Evolutionary conservation across 2,888 invertebrate species (phyloP).

Genomic region (Agrilus cyanescens): DNA sequence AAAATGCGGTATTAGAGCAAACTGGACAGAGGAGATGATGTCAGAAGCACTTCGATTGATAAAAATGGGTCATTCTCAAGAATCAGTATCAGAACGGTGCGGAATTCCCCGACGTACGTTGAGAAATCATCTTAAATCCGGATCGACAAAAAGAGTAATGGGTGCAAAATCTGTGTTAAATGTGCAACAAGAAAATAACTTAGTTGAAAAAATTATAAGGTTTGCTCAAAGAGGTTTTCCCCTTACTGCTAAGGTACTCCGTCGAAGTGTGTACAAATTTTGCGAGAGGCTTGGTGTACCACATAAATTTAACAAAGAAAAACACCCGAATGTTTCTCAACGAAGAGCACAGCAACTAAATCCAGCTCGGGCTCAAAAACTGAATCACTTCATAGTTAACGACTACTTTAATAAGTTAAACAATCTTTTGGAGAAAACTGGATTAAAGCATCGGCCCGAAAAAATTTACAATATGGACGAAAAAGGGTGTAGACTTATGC

Average conservation of each 20-base stretch:
- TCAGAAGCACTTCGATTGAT: neutral
- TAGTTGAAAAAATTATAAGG: neutral
- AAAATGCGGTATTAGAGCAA: neutral
- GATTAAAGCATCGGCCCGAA: constrained; percentile 15
- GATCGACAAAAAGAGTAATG: neutral
- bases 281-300: neutral
- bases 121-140: neutral
- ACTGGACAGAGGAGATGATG: neutral
- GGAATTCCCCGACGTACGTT: neutral
- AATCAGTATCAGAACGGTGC: neutral
- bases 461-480: constrained; percentile 20
- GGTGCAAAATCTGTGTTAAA: neutral
- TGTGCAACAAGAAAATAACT: neutral
- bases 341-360: constrained; percentile 21
- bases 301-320: constrained; percentile 1
- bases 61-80: neutral
- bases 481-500: constrained; percentile 16
- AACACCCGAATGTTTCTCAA: no score
- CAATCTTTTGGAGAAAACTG: constrained; percentile 8
- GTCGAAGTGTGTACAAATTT: neutral
- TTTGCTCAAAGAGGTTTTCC: neutral
- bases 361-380: constrained; percentile 18
- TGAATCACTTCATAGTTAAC: constrained; percentile 16
- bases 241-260: neutral
- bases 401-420: constrained; percentile 18